Evolutionary conservation across 2,113 vertebrate species (phyloP).

Genomic region (Regulus satrapa): DNA sequence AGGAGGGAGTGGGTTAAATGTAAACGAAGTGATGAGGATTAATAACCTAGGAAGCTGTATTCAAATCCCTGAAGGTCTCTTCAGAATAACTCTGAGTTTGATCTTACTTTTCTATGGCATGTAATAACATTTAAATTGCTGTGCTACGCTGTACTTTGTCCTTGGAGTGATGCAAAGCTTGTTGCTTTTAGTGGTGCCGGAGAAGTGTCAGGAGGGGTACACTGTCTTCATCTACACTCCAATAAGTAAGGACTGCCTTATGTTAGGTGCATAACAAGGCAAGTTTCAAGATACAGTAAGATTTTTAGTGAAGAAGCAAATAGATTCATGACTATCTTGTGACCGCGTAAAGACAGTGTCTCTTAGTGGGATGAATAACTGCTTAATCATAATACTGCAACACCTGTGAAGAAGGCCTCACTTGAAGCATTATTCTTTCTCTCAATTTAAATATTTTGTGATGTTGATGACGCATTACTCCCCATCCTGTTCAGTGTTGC

Average conservation of each 20-base stretch:
- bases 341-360: not conserved
- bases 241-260: not conserved
- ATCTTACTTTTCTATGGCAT: not conserved
- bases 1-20: not conserved
- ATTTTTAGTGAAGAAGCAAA: not conserved
- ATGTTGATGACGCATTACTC: not conserved
- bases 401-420: not conserved
- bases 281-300: not conserved
- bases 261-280: not conserved
- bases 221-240: not conserved
- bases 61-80: not conserved
- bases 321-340: not conserved
- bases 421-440: not conserved
- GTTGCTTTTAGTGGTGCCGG: not conserved
- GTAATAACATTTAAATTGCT: not conserved
- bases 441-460: not conserved
- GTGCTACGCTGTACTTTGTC: not conserved
- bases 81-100: not conserved
- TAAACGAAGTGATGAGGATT: not conserved
- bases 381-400: not conserved
- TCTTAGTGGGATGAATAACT: not conserved
- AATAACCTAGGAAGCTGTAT: not conserved
- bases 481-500: not conserved
- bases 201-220: not conserved
- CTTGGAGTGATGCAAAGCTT: not conserved